Conservation (phyloP, 2,888 invertebrate species). For the Erpobdella octoculata region DNA sequence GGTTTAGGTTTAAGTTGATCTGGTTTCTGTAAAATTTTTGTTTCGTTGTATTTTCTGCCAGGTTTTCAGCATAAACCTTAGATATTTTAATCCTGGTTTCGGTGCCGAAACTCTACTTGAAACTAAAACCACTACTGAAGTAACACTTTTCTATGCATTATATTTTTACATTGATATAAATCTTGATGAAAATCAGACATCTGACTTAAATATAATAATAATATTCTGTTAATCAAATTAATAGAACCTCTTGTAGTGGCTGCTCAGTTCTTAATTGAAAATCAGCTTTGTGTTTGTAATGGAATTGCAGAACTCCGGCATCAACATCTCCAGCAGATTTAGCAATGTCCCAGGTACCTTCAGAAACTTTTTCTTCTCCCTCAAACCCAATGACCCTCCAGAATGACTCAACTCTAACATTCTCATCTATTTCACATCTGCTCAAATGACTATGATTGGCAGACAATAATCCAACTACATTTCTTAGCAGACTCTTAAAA, state of each 20-base stretch:
- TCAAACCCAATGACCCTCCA: conserved; percentile 57
- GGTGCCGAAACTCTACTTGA: no score
- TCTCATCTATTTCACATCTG: conserved; percentile 61
- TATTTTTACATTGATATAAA: no score
- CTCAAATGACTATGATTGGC: conserved; percentile 40
- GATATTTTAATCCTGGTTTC: no score
- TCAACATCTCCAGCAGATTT: conserved; percentile 3
- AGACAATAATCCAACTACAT: conserved; percentile 33
- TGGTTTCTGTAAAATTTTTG: no score
- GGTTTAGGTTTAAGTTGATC: no score
- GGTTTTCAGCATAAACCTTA: no score
- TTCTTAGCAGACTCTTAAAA: conserved; percentile 31
- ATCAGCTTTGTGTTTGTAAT: conserved; percentile 65
- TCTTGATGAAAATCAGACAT: neutral
- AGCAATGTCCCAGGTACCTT: conserved; percentile 21
- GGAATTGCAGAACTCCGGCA: conserved; percentile 33
- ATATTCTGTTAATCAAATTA: neutral
- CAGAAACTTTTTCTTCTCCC: conserved; percentile 21
- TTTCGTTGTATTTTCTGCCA: no score
- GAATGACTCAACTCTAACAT: conserved; percentile 74
- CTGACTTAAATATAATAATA: neutral
- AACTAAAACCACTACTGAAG: no score
- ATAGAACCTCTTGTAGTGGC: conserved; percentile 61
- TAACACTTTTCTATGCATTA: no score
- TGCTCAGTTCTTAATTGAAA: conserved; percentile 63